These are phyloP conservation scores for Euschistus heros DNA, from an alignment of 1,140 invertebrate species.

Conservation along the genomic window DNA sequence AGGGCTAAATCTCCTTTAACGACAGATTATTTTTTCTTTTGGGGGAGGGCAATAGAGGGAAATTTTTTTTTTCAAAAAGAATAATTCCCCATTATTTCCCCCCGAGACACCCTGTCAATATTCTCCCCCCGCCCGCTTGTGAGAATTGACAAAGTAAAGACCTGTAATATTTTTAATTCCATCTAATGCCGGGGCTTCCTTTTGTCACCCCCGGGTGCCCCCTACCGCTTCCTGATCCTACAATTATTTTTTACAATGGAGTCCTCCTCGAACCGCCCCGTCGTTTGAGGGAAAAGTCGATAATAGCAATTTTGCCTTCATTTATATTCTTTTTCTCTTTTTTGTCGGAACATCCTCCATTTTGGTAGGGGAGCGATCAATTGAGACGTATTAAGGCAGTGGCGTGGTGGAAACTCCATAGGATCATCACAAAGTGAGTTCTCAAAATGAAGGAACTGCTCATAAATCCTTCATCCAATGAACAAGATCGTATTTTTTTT, in stretches of 20 bases:
- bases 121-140: neutral
- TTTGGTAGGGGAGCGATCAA: too few relatives aligned
- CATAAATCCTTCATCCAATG: too few relatives aligned
- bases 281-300: too few relatives aligned
- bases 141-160: conserved; percentile 9
- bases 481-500: too few relatives aligned
- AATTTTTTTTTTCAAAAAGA: conserved; percentile 18
- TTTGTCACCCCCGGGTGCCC: neutral
- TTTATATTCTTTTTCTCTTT: too few relatives aligned
- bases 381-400: too few relatives aligned
- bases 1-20: neutral
- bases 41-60: neutral
- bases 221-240: neutral
- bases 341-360: too few relatives aligned
- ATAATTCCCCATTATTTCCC: conserved; percentile 16
- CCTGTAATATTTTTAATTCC: conserved; percentile 17
- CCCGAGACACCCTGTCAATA: conserved; percentile 12
- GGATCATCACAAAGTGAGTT: too few relatives aligned
- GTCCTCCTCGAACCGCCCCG: neutral
- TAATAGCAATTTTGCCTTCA: too few relatives aligned
- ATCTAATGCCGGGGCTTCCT: conserved; percentile 12
- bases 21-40: neutral
- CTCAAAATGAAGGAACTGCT: too few relatives aligned
- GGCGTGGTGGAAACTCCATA: too few relatives aligned
- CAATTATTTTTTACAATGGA: conserved; percentile 5